These are phyloP conservation scores for Hippolais icterina DNA, from an alignment of 2,113 vertebrate genomes.

Conservation along the genomic window DNA sequence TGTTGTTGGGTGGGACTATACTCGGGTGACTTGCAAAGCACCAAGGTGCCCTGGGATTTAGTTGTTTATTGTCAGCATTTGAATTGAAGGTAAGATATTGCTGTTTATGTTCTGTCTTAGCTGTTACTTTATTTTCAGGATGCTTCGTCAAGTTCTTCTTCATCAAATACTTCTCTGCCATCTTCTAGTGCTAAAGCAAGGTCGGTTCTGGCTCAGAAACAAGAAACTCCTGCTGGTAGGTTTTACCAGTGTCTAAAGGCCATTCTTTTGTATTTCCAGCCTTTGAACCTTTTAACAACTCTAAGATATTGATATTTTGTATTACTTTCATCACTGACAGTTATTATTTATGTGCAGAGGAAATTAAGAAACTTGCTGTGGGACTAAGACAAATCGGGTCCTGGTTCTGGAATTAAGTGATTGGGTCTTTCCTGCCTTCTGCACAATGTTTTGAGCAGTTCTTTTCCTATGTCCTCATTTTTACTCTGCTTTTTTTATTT, in stretches of 20 bases:
- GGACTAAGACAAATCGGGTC: neutral
- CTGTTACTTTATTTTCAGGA: neutral
- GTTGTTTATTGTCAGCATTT: neutral
- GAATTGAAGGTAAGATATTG: too few species aligned
- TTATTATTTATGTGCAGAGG: neutral
- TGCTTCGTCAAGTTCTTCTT: neutral
- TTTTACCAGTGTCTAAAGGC: neutral
- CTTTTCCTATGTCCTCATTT: neutral
- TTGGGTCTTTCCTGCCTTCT: neutral
- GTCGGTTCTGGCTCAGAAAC: neutral
- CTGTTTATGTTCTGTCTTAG: neutral
- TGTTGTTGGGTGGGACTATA: accelerated
- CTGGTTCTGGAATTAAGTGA: neutral
- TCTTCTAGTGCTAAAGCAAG: neutral
- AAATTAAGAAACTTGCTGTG: neutral
- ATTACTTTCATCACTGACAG: neutral
- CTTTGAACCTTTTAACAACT: neutral
- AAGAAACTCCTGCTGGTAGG: neutral
- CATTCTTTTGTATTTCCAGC: neutral
- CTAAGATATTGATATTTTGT: neutral
- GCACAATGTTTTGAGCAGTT: neutral
- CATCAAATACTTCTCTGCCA: accelerated
- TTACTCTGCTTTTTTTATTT: neutral
- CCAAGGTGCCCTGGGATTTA: accelerated
- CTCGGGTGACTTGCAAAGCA: neutral